These are phyloP conservation scores for Arge pagana DNA, from an alignment of 2,888 invertebrate genomes.

Conservation along the genomic window DNA sequence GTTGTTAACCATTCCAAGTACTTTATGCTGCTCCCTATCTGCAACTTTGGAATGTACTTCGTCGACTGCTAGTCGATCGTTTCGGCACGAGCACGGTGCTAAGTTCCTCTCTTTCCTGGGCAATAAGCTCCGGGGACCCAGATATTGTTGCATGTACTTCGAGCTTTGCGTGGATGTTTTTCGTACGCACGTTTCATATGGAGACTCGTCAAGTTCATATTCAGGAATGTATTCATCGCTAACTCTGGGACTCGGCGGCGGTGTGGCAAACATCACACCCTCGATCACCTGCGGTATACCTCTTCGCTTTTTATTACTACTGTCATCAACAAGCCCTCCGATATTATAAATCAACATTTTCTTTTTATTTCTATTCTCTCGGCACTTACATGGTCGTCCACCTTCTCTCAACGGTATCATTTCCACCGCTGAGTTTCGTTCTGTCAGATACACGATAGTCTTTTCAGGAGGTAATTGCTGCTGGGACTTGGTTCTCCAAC, in stretches of 20 bases:
- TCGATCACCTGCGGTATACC: constrained; percentile 38
- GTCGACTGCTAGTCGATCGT: background rate
- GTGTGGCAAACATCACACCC: constrained; percentile 41
- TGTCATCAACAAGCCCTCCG: constrained; percentile 30
- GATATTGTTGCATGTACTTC: constrained; percentile 31
- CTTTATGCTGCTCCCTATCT: too few species aligned
- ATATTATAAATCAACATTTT: constrained; percentile 41
- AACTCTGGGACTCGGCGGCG: constrained; percentile 41
- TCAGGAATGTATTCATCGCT: constrained; percentile 50
- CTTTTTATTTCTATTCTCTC: constrained; percentile 44
- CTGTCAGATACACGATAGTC: constrained; percentile 41
- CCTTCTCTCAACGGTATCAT: constrained; percentile 39
- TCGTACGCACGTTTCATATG: constrained; percentile 36
- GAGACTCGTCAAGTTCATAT: constrained; percentile 42
- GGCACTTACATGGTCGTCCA: constrained; percentile 46
- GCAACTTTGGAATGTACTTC: too few species aligned
- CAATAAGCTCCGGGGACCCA: constrained; percentile 28
- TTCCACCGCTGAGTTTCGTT: constrained; percentile 37
- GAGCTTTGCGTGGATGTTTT: constrained; percentile 26
- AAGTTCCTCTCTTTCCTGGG: constrained; percentile 14
- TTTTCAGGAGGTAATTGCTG: constrained; percentile 39
- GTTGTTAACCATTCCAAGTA: too few species aligned
- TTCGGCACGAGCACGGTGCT: constrained; percentile 31
- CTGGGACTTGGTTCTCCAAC: constrained; percentile 41
- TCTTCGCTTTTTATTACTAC: constrained; percentile 18